Evolutionary conservation across 2,888 invertebrate genomes (phyloP).

Genomic region (Machimus rusticus): DNA sequence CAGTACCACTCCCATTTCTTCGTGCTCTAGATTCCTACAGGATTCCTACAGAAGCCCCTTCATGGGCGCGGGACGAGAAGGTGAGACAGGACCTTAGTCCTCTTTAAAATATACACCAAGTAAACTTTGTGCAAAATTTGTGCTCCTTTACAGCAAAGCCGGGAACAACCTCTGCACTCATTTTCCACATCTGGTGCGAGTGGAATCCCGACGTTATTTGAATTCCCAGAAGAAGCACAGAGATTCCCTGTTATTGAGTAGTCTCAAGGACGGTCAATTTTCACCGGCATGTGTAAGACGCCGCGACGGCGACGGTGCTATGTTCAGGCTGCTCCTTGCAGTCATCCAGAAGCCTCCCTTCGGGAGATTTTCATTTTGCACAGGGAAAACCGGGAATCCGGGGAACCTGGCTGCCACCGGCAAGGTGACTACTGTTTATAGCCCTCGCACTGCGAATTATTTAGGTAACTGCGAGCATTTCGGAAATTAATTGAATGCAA

Average conservation of each 20-base stretch:
- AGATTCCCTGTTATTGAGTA: background rate
- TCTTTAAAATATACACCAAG: background rate
- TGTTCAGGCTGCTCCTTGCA: background rate
- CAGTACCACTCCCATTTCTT: background rate
- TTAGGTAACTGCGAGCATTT: background rate
- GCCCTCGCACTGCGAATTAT: background rate
- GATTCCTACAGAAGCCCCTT: background rate
- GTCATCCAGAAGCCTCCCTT: background rate
- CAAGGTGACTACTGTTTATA: background rate
- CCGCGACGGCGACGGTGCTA: no score
- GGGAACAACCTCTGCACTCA: conserved; percentile 5
- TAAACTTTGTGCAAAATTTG: conserved; percentile 2
- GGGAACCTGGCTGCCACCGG: background rate
- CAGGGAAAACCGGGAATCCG: background rate
- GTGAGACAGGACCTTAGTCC: background rate
- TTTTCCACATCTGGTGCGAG: conserved; percentile 17
- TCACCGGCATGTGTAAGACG: background rate
- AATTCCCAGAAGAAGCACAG: background rate
- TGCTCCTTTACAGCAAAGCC: background rate
- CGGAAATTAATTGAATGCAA: conserved; percentile 14
- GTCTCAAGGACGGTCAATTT: conserved; percentile 6
- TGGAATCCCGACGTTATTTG: background rate
- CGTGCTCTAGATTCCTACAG: background rate
- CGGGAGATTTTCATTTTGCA: background rate
- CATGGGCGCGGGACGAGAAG: background rate